Evolutionary conservation across 2,888 invertebrate genomes (phyloP).

Genomic region (Molorchus minor): DNA sequence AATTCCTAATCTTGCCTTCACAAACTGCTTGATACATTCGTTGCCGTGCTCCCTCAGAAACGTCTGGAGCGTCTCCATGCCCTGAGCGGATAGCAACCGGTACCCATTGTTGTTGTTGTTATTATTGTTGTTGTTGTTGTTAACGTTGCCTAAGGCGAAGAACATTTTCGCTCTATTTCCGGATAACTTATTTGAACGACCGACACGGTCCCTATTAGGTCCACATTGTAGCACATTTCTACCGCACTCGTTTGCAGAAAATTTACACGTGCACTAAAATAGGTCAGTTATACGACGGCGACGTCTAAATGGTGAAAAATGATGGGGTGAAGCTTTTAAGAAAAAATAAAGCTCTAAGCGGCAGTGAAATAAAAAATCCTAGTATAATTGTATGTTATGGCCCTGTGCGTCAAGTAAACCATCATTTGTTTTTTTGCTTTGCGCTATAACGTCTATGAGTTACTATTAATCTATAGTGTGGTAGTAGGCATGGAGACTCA

Average conservation of each 20-base stretch:
- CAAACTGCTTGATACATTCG: constrained; percentile 72
- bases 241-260: background rate
- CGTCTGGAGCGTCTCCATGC: constrained; percentile 70
- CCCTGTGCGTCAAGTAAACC: no score
- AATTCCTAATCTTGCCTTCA: constrained; percentile 66
- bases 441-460: no score
- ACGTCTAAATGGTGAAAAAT: no score
- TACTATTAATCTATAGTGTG: no score
- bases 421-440: no score
- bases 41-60: constrained; percentile 73
- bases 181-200: background rate
- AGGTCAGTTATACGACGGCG: no score
- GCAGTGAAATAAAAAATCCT: no score
- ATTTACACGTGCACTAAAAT: background rate
- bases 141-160: constrained; percentile 50
- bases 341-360: no score
- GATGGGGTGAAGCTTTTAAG: no score
- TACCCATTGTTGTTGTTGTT: constrained; percentile 68
- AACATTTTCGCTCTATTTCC: constrained; percentile 46
- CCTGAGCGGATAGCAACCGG: constrained; percentile 67
- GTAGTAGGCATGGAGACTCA: no score
- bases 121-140: constrained; percentile 52
- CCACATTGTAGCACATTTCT: background rate
- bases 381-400: no score
- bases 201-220: background rate